phyloP scores from a whole-genome alignment of 1,140 invertebrate genomes.

The Heliconius nattereri region DNA sequence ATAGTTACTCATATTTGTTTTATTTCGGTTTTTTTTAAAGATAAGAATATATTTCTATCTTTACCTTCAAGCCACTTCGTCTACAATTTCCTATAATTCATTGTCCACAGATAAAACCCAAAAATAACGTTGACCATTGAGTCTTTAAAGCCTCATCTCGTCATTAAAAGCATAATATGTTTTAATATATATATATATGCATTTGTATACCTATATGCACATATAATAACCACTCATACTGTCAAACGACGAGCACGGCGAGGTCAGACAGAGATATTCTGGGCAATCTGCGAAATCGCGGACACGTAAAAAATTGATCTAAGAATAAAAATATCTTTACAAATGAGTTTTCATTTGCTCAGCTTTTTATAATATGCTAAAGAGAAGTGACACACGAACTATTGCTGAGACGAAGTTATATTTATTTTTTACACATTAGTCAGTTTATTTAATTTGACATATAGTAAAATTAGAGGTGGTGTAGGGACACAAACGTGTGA shows the following conservation, averaged over 20 bases:
- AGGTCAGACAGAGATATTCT: conserved; percentile 28
- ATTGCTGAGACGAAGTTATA: background rate
- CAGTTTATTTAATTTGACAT: background rate
- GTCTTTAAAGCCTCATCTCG: no score
- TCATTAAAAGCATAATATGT: background rate
- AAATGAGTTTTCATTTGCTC: conserved; percentile 11
- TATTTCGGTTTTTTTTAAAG: no score
- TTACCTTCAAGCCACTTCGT: background rate
- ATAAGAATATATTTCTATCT: no score
- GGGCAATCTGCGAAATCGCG: conserved; percentile 23
- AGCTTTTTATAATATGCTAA: conserved; percentile 8
- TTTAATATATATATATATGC: background rate
- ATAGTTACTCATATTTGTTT: no score
- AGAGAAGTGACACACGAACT: conserved; percentile 3
- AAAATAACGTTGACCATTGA: no score
- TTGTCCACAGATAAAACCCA: background rate
- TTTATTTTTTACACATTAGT: background rate
- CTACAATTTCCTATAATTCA: background rate
- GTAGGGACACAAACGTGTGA: no score
- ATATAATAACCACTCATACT: background rate
- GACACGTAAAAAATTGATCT: conserved; percentile 28
- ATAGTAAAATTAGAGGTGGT: no score
- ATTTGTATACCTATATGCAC: background rate
- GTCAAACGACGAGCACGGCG: background rate
- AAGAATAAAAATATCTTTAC: conserved; percentile 29